These are phyloP conservation scores for Lepus europaeus DNA, from an alignment of 2,113 vertebrate species.

Conservation along the genomic window DNA sequence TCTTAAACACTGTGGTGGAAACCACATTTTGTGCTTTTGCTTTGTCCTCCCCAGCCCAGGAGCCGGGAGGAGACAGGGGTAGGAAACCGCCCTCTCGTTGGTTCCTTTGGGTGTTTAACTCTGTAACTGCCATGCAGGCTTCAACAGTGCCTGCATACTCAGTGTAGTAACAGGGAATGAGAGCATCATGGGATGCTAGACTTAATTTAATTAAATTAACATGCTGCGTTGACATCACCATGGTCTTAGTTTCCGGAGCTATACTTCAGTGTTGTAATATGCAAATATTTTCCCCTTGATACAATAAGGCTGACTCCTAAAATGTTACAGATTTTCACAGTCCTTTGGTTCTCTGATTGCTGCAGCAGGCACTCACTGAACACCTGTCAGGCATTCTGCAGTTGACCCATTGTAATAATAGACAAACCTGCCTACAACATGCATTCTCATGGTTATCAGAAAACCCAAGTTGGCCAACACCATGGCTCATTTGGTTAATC, in stretches of 20 bases:
- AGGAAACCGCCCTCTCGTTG: neutral
- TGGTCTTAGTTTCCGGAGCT: neutral
- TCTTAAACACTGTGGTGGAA: slow-evolving; percentile 40
- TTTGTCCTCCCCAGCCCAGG: neutral
- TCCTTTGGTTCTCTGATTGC: neutral
- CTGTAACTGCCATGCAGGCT: neutral
- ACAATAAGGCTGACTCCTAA: neutral
- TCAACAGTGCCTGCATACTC: neutral
- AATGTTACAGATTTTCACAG: neutral
- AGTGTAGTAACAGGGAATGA: neutral
- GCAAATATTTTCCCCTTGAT: neutral
- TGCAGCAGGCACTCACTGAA: neutral
- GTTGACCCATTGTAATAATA: neutral
- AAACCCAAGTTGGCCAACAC: too few relatives aligned
- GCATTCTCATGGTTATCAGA: neutral
- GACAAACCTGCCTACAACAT: neutral
- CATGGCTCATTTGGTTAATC: too few relatives aligned
- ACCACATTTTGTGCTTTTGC: slow-evolving; percentile 50
- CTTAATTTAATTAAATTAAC: neutral
- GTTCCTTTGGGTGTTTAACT: neutral
- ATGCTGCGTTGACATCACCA: neutral
- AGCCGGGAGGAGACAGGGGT: neutral
- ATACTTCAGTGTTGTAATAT: neutral
- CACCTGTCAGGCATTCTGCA: neutral
- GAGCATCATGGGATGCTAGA: neutral